Conservation (phyloP, 53 echinoderm and acorn worm genomes). For the Mesocentrotus franciscanus region DNA sequence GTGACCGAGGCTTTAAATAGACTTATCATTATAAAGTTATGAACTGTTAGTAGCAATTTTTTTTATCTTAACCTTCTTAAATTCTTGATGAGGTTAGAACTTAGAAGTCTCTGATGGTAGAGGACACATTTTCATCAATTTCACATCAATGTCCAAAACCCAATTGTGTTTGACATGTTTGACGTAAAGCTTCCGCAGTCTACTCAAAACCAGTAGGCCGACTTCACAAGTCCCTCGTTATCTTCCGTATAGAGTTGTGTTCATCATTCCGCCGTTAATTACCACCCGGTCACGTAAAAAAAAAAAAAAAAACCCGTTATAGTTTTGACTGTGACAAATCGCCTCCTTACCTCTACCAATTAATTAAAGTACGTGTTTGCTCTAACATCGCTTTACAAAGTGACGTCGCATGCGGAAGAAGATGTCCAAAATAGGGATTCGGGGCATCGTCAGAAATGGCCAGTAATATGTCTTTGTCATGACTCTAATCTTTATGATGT, state of each 20-base stretch:
- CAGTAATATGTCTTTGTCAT: not conserved
- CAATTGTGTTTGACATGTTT: conserved; percentile 2
- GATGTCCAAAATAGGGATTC: not conserved
- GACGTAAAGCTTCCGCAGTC: not conserved
- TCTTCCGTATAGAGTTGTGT: not conserved
- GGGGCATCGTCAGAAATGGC: not conserved
- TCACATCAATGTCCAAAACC: not conserved
- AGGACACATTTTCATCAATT: not conserved
- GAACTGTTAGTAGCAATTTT: too few species aligned
- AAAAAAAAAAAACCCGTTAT: not conserved
- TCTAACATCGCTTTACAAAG: not conserved
- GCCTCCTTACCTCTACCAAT: not conserved
- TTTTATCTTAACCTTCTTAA: too few species aligned
- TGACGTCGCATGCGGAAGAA: not conserved
- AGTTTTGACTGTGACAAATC: not conserved
- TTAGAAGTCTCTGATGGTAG: not conserved
- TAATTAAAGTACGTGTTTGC: conserved; percentile 8
- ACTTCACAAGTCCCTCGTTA: not conserved
- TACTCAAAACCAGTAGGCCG: not conserved
- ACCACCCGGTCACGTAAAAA: not conserved
- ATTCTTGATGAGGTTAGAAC: not conserved
- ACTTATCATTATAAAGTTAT: too few species aligned
- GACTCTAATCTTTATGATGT: not conserved
- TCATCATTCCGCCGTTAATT: not conserved
- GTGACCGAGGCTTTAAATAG: too few species aligned